Evolutionary conservation across 2,888 invertebrate genomes (phyloP).

Genomic region (Diploptera punctata): DNA sequence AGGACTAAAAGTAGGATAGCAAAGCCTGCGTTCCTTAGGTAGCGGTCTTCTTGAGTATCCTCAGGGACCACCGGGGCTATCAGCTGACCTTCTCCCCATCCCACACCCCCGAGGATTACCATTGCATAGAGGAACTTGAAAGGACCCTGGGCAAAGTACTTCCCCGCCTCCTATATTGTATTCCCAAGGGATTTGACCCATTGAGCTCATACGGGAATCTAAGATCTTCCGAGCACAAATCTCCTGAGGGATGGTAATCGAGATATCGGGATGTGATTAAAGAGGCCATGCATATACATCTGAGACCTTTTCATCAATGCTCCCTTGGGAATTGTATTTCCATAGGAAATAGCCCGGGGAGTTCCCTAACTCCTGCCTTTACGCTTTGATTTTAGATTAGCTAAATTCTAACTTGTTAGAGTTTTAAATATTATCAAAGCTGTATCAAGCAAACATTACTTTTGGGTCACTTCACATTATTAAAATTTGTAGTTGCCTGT

Average conservation of each 20-base stretch:
- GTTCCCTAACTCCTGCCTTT: not conserved
- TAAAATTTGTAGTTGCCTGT: too few relatives aligned
- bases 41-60: conserved; percentile 37
- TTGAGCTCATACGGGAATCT: conserved; percentile 36
- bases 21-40: not conserved
- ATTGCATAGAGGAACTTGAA: conserved; percentile 39
- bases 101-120: conserved; percentile 32
- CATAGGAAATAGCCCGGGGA: conserved; percentile 39
- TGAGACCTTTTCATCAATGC: conserved; percentile 25
- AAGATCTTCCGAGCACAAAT: conserved; percentile 32
- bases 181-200: conserved; percentile 43
- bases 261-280: conserved; percentile 24
- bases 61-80: conserved; percentile 40
- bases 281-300: conserved; percentile 20
- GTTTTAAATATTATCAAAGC: too few relatives aligned
- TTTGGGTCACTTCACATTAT: too few relatives aligned
- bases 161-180: conserved; percentile 26
- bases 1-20: not conserved
- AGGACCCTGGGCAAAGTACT: conserved; percentile 40
- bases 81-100: conserved; percentile 51
- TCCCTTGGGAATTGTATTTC: conserved; percentile 44
- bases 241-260: conserved; percentile 22
- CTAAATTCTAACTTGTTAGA: too few relatives aligned
- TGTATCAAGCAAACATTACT: too few relatives aligned
- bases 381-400: conserved; percentile 4